These are phyloP conservation scores for Meganola albula DNA, from an alignment of 2,888 invertebrate species.

Conservation along the genomic window DNA sequence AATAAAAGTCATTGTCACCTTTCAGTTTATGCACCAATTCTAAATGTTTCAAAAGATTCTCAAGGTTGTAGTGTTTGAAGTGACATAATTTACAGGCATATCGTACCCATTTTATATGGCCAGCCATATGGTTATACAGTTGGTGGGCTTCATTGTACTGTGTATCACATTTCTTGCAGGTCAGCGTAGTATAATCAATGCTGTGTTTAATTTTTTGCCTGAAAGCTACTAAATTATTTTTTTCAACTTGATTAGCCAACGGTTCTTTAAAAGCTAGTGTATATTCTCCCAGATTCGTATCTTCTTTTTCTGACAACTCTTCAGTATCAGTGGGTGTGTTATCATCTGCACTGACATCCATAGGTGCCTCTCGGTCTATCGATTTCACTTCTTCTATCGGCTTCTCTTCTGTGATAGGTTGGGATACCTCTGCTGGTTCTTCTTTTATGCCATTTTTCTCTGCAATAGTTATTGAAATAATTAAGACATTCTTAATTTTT, in stretches of 20 bases:
- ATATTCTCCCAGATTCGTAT: too few species aligned
- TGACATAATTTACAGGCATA: conserved; percentile 87
- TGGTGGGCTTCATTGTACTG: conserved; percentile 68
- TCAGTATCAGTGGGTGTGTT: conserved; percentile 30
- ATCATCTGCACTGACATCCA: conserved; percentile 37
- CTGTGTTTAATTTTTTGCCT: conserved; percentile 53
- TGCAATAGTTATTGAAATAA: too few species aligned
- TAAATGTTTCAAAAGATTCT: conserved; percentile 81
- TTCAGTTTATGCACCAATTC: conserved; percentile 79
- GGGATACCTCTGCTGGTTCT: too few species aligned
- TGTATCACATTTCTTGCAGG: conserved; percentile 74
- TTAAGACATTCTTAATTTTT: too few species aligned
- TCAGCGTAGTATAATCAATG: conserved; percentile 55
- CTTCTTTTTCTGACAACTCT: conserved; percentile 37
- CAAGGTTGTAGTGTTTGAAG: conserved; percentile 81
- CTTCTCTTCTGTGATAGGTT: too few species aligned
- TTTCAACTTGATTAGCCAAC: conserved; percentile 55
- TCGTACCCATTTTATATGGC: conserved; percentile 83
- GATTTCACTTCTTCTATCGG: conserved; percentile 21
- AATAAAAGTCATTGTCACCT: conserved; percentile 71
- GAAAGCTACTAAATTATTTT: conserved; percentile 57
- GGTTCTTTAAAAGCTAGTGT: conserved; percentile 44
- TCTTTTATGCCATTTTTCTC: too few species aligned
- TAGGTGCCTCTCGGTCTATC: conserved; percentile 28
- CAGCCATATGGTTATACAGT: conserved; percentile 79